Conservation (phyloP, 2,797 vertebrate species). For the Spinus olivaceus region DNA sequence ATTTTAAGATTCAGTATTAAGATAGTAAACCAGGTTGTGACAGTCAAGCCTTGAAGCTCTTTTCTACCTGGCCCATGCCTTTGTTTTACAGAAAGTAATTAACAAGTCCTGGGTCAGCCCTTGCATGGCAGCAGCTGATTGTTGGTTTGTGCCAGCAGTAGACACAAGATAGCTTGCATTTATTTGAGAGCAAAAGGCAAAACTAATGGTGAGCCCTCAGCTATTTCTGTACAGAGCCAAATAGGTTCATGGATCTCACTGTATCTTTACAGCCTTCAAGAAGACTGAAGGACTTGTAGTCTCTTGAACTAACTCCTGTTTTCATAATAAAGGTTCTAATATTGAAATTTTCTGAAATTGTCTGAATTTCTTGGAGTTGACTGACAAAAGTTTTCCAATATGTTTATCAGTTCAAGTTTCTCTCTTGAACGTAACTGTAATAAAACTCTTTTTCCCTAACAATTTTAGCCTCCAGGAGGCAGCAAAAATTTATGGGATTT, state of each 20-base stretch:
- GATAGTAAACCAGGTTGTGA: background rate
- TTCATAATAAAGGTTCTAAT: background rate
- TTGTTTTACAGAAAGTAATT: background rate
- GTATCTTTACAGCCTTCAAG: background rate
- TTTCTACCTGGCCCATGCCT: background rate
- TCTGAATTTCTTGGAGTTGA: background rate
- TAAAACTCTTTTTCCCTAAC: background rate
- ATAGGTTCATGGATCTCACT: background rate
- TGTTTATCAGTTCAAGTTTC: background rate
- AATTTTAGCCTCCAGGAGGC: slow-evolving; percentile 87
- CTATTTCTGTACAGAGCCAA: background rate
- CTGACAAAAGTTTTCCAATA: background rate
- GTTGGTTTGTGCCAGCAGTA: background rate
- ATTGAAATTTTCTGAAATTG: background rate
- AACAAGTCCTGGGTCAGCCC: background rate
- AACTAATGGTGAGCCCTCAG: background rate
- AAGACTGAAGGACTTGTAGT: background rate
- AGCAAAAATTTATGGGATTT: slow-evolving; percentile 96
- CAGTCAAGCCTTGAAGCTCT: background rate
- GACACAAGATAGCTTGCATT: background rate
- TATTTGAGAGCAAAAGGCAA: background rate
- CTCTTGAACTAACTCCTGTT: background rate
- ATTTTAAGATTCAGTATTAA: background rate
- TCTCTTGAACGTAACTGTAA: background rate
- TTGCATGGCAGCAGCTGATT: background rate